Evolutionary conservation across 2,888 invertebrate genomes (phyloP).

Genomic region (Sylvicola fuscatus): DNA sequence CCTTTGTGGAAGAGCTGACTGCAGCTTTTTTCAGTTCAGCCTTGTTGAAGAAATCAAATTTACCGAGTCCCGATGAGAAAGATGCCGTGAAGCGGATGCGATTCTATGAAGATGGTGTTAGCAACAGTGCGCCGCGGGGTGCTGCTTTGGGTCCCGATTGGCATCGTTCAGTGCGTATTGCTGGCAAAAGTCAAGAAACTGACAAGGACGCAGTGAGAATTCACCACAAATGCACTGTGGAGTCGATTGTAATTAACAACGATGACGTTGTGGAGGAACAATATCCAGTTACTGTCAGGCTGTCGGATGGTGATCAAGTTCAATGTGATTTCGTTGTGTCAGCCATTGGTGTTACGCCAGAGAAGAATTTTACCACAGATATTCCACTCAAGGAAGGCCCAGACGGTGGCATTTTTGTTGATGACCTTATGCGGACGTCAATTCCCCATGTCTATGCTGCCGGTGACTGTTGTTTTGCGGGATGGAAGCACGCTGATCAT

Average conservation of each 20-base stretch:
- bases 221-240: slow-evolving; percentile 36
- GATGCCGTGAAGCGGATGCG: slow-evolving; percentile 39
- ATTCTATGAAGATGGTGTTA: slow-evolving; percentile 35
- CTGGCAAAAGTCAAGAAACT: slow-evolving; percentile 27
- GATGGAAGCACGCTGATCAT: slow-evolving; percentile 53
- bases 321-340: slow-evolving; percentile 84
- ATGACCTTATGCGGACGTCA: slow-evolving; percentile 70
- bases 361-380: slow-evolving; percentile 34
- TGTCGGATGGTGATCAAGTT: slow-evolving; percentile 50
- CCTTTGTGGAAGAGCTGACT: slow-evolving; percentile 91
- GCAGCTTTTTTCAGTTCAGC: slow-evolving; percentile 57
- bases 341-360: slow-evolving; percentile 80
- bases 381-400: slow-evolving; percentile 28
- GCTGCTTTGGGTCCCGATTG: slow-evolving; percentile 96
- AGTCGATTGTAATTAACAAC: slow-evolving; percentile 11
- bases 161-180: slow-evolving; percentile 49
- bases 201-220: slow-evolving; percentile 29
- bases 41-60: slow-evolving; percentile 9
- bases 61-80: neutral
- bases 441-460: slow-evolving; percentile 70
- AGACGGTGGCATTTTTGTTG: slow-evolving; percentile 72
- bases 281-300: slow-evolving; percentile 48
- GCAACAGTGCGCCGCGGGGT: slow-evolving; percentile 33
- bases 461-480: slow-evolving; percentile 81
- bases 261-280: slow-evolving; percentile 22